phyloP scores from a whole-genome alignment of 35 echinoderm and acorn worm species.

The Holothuria glaberrima region DNA sequence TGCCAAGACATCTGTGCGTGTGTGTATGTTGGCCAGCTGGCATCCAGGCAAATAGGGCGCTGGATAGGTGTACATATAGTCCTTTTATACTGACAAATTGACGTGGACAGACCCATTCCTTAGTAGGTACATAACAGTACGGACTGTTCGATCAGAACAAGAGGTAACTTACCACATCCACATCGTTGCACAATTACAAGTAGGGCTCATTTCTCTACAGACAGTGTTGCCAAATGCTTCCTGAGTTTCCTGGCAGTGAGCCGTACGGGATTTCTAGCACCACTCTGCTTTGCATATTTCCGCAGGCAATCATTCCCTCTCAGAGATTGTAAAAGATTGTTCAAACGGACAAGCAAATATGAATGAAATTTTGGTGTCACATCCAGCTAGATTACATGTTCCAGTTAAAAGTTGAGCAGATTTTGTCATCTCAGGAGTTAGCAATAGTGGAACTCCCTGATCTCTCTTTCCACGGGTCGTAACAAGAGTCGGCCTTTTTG shows the following conservation, averaged over 20 bases:
- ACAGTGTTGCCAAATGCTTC: constrained; percentile 50
- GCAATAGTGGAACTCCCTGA: constrained; percentile 20
- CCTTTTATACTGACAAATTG: no score
- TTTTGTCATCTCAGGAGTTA: constrained; percentile 25
- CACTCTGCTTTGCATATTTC: constrained; percentile 3
- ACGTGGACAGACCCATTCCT: no score
- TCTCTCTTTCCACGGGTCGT: constrained; percentile 38
- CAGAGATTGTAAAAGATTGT: background rate
- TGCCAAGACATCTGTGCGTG: no score
- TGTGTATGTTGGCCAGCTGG: no score
- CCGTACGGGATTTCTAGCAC: constrained; percentile 8
- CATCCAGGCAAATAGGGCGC: no score
- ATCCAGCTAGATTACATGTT: constrained; percentile 1
- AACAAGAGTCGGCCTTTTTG: constrained; percentile 30
- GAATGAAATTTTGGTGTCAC: background rate
- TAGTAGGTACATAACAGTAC: no score
- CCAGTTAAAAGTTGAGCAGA: background rate
- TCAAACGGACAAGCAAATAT: constrained; percentile 41
- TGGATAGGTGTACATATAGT: no score
- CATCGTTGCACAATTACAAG: no score
- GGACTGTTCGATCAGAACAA: no score
- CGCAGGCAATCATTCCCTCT: background rate
- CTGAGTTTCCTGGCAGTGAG: constrained; percentile 31
- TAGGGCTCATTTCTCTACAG: no score
- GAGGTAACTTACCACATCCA: no score